Conservation (phyloP, 2,113 vertebrate genomes). For the Cryptoleucopteryx plumbea region DNA sequence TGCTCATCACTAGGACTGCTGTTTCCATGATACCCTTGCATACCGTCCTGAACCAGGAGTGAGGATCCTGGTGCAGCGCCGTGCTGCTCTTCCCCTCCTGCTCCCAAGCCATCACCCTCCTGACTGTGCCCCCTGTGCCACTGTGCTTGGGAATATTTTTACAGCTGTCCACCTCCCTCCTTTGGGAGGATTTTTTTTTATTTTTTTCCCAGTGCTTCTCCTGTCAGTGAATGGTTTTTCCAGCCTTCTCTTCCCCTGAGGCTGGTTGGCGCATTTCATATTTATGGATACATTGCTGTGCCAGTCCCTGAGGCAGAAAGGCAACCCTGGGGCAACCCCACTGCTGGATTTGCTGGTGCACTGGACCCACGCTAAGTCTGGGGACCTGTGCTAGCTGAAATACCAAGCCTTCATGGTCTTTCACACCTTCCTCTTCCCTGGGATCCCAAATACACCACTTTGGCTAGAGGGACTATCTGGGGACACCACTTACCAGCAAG, state of each 20-base stretch:
- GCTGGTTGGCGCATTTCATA: rapidly evolving
- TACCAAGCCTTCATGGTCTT: not conserved
- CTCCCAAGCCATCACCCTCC: not conserved
- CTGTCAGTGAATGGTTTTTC: constrained; percentile 19
- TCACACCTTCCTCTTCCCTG: not conserved
- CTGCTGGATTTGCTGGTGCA: not conserved
- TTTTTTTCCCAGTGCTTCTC: not conserved
- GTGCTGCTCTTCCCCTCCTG: not conserved
- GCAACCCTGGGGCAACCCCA: not conserved
- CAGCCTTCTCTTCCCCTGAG: not conserved
- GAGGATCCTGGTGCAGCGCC: not conserved
- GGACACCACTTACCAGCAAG: not conserved
- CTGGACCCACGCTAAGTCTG: not conserved
- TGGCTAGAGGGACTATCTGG: not conserved
- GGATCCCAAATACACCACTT: not conserved
- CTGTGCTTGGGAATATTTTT: constrained; percentile 12
- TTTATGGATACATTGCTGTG: not conserved
- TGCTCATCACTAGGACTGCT: not conserved
- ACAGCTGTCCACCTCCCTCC: constrained; percentile 15
- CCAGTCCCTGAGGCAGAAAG: not conserved
- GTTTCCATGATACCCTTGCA: not conserved
- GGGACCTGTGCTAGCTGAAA: not conserved
- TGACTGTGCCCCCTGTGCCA: constrained; percentile 8
- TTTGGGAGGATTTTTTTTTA: not conserved
- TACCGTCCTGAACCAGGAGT: not conserved